Base-by-base conservation (phyloP, 2,113 vertebrate genomes). In the Lethenteron reissneri region DNA sequence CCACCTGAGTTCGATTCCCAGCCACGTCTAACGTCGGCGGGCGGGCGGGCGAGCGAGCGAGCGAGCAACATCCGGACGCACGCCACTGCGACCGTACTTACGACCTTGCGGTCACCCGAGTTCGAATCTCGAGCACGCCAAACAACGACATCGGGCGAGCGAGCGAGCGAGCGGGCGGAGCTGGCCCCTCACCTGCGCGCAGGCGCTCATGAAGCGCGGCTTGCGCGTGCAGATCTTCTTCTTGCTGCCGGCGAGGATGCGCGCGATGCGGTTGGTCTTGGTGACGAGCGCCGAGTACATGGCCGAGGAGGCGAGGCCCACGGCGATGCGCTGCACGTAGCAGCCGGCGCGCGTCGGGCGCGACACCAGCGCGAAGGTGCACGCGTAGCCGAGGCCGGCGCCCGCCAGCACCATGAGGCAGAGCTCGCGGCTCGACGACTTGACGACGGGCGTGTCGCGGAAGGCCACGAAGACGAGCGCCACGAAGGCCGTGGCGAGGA, bases 201-300 rank as follows among this genome's bases (percentile, higher is more conserved):
- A 99, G 12, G 92, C 92, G 1, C 92, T 96, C 94, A 99, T 97
- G 81, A 99, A 99, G 15, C 89, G 84, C 0, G 94, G 94, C 74
- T 97, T 99, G 70, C 84, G 83, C 10, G 94, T 99, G n/a, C 94
- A 99, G 80, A 99, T 99, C 79, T 99, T 99, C 83, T 99, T 99
- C 80, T 99, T 99, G 82, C 94, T 99, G 76, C 94, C 94, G 0
- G 94, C 94, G 76, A 99, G 80, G 77, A 99, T 99, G 75, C 94
- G 89, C 2, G 94, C 94, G 2, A 99, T 99, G 74, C 94, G 89
- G 75, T 99, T 99, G 58, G 94, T 99, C 79, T 99, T 99, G 77
- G 94, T 99, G 72, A 97, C 90, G 15, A 99, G 79, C 9, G 94
- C 94, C 0, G 94, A 99, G 75, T 99, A 99, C 78, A 92, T 97